Base-by-base conservation (phyloP, 2,797 vertebrate species). In the Siniperca scherzeri region DNA sequence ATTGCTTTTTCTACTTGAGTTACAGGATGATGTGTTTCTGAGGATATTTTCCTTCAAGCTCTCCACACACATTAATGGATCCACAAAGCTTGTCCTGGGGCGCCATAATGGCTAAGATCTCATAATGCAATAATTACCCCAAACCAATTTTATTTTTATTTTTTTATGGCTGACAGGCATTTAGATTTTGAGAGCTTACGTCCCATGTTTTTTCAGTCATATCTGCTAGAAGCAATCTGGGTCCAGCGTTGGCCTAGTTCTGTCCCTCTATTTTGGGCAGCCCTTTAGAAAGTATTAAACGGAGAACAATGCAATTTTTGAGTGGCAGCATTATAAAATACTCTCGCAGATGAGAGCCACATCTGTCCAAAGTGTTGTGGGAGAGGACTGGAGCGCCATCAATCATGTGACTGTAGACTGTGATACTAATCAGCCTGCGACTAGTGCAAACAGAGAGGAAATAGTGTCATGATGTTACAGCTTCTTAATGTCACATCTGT, bases 201-300 rank as follows among this genome's bases (percentile, higher is more conserved):
- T 85, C 83, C 87, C 65, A 70, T 84, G 78, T 91, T 87, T 87
- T 88, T 83, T 48, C 53, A 75, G 61, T 69, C 74, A 42, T 87
- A 88, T 94, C 88, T 84, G 88, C 91, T 88, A 8, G 71, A 75
- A 88, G 91, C 88, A 82, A 91, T 93, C 87, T 90, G 82, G 72
- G 87, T 91, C 80, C 77, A 64, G 74, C 5, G 1, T 27, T 91
- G 93, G 76, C 89, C 90, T 93, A 89, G 60, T 91, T 94, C 75
- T 83, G 62, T 77, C 69, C 73, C 83, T 89, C 89, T 91, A 92
- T 91, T 92, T 90, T 81, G 64, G 81, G 87, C 74, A 82, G 82
- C 82, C 81, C 83, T 88, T 91, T 87, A 65, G 56, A 93, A 88
- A 84, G 80, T 76, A 92, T 88, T 91, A 88, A 89, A 90, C 36